Percentiles rank a stretch among this genome's conserved stretches.
phyloP scores from a whole-genome alignment of 2,888 invertebrate species.

The Romanomermis culicivorax region DNA sequence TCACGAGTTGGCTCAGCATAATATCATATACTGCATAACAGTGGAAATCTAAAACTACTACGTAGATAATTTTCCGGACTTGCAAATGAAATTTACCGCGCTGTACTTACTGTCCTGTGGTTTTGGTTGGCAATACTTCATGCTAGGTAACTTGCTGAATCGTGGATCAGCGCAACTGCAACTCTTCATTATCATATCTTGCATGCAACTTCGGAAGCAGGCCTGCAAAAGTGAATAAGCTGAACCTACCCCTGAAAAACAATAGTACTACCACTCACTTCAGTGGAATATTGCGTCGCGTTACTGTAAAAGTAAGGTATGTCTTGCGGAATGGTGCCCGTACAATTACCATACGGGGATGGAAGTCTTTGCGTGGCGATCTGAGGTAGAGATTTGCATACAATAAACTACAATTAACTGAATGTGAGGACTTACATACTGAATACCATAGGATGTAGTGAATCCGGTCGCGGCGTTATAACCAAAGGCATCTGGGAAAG shows the following conservation, averaged over 20 bases:
- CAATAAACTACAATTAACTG: not conserved
- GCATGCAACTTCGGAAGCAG: conserved; percentile 30
- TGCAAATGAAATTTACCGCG: too few relatives aligned
- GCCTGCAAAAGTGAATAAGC: conserved; percentile 19
- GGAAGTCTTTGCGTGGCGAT: conserved; percentile 21
- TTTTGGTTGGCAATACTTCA: not conserved
- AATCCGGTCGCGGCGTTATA: conserved; percentile 23
- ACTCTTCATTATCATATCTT: conserved; percentile 19
- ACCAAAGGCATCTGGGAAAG: conserved; percentile 27
- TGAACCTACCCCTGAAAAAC: not conserved
- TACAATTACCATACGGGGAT: conserved; percentile 29
- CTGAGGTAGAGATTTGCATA: conserved; percentile 12
- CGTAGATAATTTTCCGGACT: too few relatives aligned
- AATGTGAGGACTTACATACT: conserved; percentile 18
- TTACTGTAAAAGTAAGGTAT: not conserved
- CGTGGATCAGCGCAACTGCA: conserved; percentile 29
- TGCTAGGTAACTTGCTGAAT: conserved; percentile 8
- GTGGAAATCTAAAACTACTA: too few relatives aligned
- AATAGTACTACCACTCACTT: not conserved
- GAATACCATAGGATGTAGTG: conserved; percentile 24
- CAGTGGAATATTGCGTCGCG: not conserved
- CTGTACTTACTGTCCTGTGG: too few relatives aligned
- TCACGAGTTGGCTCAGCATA: too few relatives aligned
- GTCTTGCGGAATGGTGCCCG: conserved; percentile 9
- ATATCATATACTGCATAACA: too few relatives aligned